phyloP scores from a whole-genome alignment of 2,113 vertebrate species.

The Heterotis niloticus region DNA sequence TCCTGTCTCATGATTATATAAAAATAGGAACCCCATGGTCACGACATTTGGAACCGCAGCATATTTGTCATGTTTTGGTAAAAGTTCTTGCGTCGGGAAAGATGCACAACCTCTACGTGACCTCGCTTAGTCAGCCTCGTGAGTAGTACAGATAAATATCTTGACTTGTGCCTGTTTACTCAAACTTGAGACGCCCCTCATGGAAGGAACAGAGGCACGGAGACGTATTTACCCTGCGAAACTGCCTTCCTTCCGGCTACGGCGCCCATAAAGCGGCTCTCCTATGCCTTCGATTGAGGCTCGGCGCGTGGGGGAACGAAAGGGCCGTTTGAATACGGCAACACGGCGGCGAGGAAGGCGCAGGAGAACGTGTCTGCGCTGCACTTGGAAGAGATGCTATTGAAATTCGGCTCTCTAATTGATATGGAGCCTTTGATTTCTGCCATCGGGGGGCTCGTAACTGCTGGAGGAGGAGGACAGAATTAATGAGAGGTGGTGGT shows the following conservation, averaged over 20 bases:
- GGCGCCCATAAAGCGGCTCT: neutral
- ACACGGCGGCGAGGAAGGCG: neutral
- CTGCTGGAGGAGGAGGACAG: conserved; percentile 8
- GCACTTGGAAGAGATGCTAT: neutral
- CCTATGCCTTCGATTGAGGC: conserved; percentile 11
- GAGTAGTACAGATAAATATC: neutral
- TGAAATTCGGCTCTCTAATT: conserved; percentile 22
- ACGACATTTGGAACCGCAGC: too few relatives aligned
- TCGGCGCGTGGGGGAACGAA: neutral
- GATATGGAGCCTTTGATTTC: conserved; percentile 23
- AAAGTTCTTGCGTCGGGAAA: neutral
- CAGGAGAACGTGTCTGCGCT: neutral
- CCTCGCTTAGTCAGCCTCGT: neutral
- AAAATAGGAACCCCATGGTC: neutral
- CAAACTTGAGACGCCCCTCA: neutral
- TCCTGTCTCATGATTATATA: neutral
- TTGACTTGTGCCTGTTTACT: conserved; percentile 9
- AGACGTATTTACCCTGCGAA: conserved; percentile 7
- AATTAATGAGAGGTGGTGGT: conserved; percentile 12
- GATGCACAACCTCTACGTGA: neutral
- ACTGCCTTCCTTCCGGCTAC: neutral
- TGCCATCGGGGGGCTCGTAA: conserved; percentile 2
- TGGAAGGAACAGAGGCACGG: neutral
- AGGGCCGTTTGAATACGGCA: neutral
- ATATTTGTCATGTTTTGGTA: neutral